Evolutionary conservation across 2,113 vertebrate species (phyloP).

Genomic region (Lamprotornis superbus): DNA sequence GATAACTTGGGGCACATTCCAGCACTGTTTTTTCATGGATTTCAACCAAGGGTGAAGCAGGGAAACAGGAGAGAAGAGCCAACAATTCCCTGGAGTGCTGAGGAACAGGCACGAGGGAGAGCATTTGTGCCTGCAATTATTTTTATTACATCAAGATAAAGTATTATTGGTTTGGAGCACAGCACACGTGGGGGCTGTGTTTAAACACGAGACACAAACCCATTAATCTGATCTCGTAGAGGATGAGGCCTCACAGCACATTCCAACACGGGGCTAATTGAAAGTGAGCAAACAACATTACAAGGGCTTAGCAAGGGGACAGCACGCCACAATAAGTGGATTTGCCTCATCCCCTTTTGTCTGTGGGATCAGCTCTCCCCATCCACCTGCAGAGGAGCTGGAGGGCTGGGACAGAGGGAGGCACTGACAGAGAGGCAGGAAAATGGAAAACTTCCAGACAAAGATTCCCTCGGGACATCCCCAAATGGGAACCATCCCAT

Average conservation of each 20-base stretch:
- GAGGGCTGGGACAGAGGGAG: not conserved
- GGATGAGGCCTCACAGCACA: not conserved
- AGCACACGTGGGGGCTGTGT: conserved; percentile 19
- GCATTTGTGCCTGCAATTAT: not conserved
- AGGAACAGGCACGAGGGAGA: not conserved
- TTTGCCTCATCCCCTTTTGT: not conserved
- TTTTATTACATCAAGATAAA: conserved; percentile 39
- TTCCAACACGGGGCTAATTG: not conserved
- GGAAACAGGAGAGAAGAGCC: not conserved
- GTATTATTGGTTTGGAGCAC: not conserved
- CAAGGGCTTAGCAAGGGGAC: not conserved
- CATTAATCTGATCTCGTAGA: not conserved
- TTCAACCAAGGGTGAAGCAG: not conserved
- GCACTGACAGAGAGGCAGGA: not conserved
- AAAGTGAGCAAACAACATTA: not conserved
- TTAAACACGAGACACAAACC: not conserved
- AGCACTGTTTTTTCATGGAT: not conserved
- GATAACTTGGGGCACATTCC: not conserved
- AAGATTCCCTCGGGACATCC: not conserved
- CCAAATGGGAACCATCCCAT: not conserved
- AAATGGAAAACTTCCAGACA: not conserved
- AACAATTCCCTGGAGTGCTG: not conserved
- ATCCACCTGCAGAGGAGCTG: not conserved
- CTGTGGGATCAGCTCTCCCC: not conserved
- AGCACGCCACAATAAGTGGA: not conserved